Percentiles rank a stretch among this genome's conserved stretches.
Conservation (phyloP, 2,888 invertebrate genomes). For the Pachymerium ferrugineum region DNA sequence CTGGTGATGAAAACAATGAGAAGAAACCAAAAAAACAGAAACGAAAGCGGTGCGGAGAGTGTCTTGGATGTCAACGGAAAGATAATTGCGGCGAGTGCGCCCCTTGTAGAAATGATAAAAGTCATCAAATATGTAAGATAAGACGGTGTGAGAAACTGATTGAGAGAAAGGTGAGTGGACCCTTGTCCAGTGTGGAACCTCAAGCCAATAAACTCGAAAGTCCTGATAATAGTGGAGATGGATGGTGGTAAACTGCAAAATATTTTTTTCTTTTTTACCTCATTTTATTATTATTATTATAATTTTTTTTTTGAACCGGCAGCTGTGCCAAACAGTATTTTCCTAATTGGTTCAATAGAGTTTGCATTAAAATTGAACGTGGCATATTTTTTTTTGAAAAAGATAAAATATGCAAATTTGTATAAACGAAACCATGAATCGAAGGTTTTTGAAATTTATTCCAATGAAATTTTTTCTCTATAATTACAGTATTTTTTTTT, state of each 20-base stretch:
- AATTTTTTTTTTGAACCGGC: background rate
- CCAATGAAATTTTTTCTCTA: too few species aligned
- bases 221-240: conserved; percentile 24
- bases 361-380: too few species aligned
- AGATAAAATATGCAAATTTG: too few species aligned
- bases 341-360: too few species aligned
- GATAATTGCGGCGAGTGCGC: conserved; percentile 96
- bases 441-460: too few species aligned
- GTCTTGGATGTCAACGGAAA: conserved; percentile 87
- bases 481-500: too few species aligned
- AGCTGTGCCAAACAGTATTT: conserved; percentile 13
- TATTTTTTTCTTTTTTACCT: too few species aligned
- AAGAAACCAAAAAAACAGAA: conserved; percentile 91
- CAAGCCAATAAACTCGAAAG: conserved; percentile 30
- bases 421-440: too few species aligned
- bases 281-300: too few species aligned
- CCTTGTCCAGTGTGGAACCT: conserved; percentile 32
- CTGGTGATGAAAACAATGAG: conserved; percentile 55
- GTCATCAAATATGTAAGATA: conserved; percentile 94
- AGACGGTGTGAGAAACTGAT: conserved; percentile 89
- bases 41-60: conserved; percentile 87
- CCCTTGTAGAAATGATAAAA: conserved; percentile 79
- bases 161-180: conserved; percentile 57
- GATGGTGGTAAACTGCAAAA: conserved; percentile 29
- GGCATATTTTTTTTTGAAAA: too few species aligned